These are phyloP conservation scores for Kryptopterus vitreolus DNA, from an alignment of 2,797 vertebrate species.

Conservation along the genomic window DNA sequence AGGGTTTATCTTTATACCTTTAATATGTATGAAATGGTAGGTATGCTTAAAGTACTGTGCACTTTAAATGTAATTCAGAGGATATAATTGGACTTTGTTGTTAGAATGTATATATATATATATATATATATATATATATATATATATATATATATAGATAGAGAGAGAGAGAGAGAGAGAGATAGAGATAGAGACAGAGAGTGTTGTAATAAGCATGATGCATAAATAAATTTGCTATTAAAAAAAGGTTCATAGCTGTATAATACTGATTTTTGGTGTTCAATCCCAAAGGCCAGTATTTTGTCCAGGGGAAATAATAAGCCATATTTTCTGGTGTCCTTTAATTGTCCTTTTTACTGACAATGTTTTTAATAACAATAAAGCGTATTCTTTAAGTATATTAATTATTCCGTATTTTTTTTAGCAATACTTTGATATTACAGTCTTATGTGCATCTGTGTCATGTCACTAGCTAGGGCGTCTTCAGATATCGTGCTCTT, in stretches of 20 bases:
- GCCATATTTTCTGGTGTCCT: neutral
- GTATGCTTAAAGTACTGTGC: neutral
- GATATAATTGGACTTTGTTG: neutral
- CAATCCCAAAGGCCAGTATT: neutral
- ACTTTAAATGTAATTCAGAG: neutral
- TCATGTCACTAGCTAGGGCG: neutral
- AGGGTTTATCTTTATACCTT: neutral
- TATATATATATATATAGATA: too few species aligned
- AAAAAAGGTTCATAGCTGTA: neutral
- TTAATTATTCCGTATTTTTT: neutral
- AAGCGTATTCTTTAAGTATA: neutral
- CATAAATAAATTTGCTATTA: neutral
- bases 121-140: too few species aligned
- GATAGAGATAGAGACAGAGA: too few species aligned
- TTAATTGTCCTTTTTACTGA: neutral
- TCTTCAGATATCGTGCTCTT: neutral
- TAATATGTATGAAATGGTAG: neutral
- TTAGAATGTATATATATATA: neutral
- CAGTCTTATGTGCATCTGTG: neutral
- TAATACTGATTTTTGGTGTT: neutral
- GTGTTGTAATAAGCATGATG: neutral
- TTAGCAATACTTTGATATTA: neutral
- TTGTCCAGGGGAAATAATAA: neutral
- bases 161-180: too few species aligned
- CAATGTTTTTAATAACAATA: neutral